Evolutionary conservation across 1,140 invertebrate species (phyloP).

Genomic region (Drosophila subobscura): DNA sequence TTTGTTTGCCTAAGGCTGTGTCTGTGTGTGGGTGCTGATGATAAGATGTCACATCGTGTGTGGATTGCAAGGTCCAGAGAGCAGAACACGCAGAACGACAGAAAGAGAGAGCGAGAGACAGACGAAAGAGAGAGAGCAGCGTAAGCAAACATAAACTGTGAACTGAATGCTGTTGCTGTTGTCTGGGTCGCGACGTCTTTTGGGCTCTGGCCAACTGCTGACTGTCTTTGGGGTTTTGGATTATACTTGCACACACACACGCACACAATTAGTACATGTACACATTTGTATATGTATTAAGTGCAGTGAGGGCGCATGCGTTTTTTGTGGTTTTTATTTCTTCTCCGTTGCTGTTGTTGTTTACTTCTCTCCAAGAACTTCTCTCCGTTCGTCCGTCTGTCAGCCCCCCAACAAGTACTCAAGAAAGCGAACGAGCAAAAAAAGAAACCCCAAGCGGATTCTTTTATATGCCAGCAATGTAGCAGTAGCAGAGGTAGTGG

Average conservation of each 20-base stretch:
- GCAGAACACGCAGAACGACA: constrained; percentile 18
- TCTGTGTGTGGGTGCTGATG: constrained; percentile 27
- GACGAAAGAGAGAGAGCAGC: constrained; percentile 13
- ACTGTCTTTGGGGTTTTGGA: too few species aligned
- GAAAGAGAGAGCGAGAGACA: neutral
- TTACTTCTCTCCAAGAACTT: neutral
- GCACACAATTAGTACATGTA: constrained; percentile 1
- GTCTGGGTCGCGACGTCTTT: constrained; percentile 65
- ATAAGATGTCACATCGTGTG: constrained; percentile 48
- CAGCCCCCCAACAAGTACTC: constrained; percentile 65
- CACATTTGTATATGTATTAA: constrained; percentile 17
- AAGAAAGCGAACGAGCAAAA: constrained; percentile 1
- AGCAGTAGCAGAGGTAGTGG: constrained; percentile 24
- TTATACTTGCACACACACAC: constrained; percentile 10
- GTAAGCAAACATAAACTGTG: constrained; percentile 53
- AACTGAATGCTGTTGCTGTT: constrained; percentile 56
- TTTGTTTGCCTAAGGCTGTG: neutral
- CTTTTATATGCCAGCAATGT: constrained; percentile 26
- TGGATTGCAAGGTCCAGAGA: constrained; percentile 7
- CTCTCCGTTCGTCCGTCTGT: constrained; percentile 32
- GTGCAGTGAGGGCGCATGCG: constrained; percentile 61
- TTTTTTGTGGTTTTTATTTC: constrained; percentile 56
- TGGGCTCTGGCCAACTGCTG: constrained; percentile 20
- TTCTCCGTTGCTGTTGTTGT: constrained; percentile 37
- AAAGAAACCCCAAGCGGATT: too few species aligned